phyloP scores from a whole-genome alignment of 2,113 vertebrate species.

The Macquaria australasica region DNA sequence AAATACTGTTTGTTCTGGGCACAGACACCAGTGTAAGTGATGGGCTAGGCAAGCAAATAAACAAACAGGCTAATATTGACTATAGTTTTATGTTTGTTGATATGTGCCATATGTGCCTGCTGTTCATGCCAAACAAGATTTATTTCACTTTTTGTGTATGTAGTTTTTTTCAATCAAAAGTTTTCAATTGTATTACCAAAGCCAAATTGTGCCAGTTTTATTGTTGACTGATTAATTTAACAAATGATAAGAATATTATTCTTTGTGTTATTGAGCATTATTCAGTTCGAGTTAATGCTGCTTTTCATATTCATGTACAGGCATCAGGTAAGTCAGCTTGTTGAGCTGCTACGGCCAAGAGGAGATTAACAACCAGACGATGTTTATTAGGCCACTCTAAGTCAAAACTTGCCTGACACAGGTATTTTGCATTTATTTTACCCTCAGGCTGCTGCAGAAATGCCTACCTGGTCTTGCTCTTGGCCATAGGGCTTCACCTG shows the following conservation, averaged over 20 bases:
- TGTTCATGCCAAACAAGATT: conserved; percentile 58
- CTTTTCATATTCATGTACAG: conserved; percentile 6
- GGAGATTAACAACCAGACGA: background rate
- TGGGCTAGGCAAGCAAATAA: conserved; percentile 85
- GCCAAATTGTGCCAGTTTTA: background rate
- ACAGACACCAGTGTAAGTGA: conserved; percentile 80
- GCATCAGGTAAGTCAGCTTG: background rate
- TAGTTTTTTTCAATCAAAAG: background rate
- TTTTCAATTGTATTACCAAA: background rate
- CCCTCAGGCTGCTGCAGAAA: conserved; percentile 39
- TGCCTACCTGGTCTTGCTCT: conserved; percentile 33
- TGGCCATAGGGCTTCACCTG: conserved; percentile 55
- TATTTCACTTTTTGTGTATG: conserved; percentile 9
- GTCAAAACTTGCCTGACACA: background rate
- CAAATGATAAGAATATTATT: background rate
- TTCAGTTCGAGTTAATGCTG: background rate
- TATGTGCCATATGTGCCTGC: conserved; percentile 70
- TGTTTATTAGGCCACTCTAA: background rate
- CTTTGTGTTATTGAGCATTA: background rate
- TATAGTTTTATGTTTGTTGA: conserved; percentile 79
- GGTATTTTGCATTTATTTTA: conserved; percentile 35
- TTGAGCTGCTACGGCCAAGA: background rate
- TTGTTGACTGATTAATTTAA: background rate
- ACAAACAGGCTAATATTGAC: conserved; percentile 87
- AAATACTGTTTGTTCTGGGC: conserved; percentile 86